Percentiles rank a stretch among this genome's conserved stretches.
These are phyloP conservation scores for Drosophila kambysellisi DNA, from an alignment of 2,888 invertebrate species.

Conservation along the genomic window DNA sequence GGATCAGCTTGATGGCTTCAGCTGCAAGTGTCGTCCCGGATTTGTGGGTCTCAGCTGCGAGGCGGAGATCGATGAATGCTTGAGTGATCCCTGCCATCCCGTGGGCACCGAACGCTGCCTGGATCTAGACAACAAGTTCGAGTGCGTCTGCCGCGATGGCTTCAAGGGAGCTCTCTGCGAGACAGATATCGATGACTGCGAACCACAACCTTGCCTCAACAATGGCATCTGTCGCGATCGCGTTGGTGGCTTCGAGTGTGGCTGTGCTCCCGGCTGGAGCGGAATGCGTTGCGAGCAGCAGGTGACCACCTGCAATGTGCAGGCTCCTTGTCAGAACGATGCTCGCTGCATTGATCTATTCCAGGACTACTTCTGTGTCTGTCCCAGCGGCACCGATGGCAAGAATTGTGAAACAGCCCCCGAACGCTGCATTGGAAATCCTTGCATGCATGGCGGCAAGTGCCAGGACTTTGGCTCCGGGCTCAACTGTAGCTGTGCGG, in stretches of 20 bases:
- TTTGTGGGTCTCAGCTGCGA: conserved; percentile 97
- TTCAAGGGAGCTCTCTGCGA: conserved; percentile 94
- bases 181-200: conserved; percentile 94
- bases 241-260: conserved; percentile 92
- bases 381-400: conserved; percentile 97
- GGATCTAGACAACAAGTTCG: conserved; percentile 94
- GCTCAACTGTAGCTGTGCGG: conserved; percentile 96
- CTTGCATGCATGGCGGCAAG: conserved; percentile 98
- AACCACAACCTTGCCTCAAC: conserved; percentile 93
- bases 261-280: conserved; percentile 94
- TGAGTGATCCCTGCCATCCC: conserved; percentile 95
- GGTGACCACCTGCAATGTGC: conserved; percentile 92
- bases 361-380: conserved; percentile 88
- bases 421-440: conserved; percentile 89
- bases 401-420: conserved; percentile 99
- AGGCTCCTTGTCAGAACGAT: conserved; percentile 96
- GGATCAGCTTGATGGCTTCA: conserved; percentile 95
- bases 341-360: conserved; percentile 96
- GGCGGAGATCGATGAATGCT: conserved; percentile 96
- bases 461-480: conserved; percentile 98
- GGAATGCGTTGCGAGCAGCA: conserved; percentile 94
- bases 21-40: conserved; percentile 96
- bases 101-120: conserved; percentile 95
- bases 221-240: conserved; percentile 95
- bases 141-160: conserved; percentile 95